These are phyloP conservation scores for Ischnura elegans DNA, from an alignment of 2,888 invertebrate genomes.

Conservation along the genomic window DNA sequence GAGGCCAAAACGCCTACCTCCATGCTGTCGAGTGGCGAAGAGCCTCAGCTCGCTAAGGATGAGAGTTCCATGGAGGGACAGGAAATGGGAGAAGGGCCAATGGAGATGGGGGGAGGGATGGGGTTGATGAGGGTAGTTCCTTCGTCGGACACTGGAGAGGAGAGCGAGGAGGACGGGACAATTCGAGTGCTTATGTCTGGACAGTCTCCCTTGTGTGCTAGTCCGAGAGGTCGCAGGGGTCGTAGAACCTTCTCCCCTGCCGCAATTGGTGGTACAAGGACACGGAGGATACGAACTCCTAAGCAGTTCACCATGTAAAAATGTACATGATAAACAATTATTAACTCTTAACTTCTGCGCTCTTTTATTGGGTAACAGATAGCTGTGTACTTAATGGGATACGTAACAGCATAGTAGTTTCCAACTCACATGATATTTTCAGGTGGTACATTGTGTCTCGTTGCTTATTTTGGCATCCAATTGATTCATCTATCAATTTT, in stretches of 20 bases:
- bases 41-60: neutral
- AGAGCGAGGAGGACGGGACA: conserved; percentile 47
- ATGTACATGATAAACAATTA: neutral
- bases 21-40: neutral
- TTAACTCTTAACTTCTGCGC: no score
- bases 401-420: no score
- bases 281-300: conserved; percentile 31
- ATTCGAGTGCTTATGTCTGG: conserved; percentile 36
- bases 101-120: conserved; percentile 16
- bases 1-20: neutral
- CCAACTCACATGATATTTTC: no score
- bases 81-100: neutral
- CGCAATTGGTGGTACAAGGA: conserved; percentile 51
- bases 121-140: conserved; percentile 54
- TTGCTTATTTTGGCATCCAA: no score
- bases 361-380: no score
- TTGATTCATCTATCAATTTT: no score
- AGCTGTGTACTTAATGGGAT: no score
- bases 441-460: no score
- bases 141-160: conserved; percentile 46
- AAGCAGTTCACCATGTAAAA: conserved; percentile 49
- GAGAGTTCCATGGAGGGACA: conserved; percentile 1
- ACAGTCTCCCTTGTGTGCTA: neutral
- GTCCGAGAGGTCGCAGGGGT: conserved; percentile 34
- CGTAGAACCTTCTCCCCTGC: conserved; percentile 16